A percentile compares a stretch with the other conserved stretches of the same genome.
These are phyloP conservation scores for Oscheius sp. DNA, from an alignment of 2,888 invertebrate species.

Conservation along the genomic window DNA sequence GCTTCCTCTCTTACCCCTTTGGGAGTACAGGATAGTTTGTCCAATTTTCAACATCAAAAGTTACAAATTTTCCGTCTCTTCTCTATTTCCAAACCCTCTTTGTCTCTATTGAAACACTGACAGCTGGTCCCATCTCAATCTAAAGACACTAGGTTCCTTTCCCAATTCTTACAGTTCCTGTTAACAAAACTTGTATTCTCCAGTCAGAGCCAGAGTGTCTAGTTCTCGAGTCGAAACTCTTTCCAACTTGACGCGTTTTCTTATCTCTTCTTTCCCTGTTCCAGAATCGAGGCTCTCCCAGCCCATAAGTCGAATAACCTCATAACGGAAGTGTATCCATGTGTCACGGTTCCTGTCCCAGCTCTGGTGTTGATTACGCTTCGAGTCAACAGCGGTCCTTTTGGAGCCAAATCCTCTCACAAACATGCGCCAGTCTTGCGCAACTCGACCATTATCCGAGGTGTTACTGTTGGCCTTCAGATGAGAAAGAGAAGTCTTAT, in stretches of 20 bases:
- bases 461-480: neutral
- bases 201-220: neutral
- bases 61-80: neutral
- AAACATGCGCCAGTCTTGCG: constrained; percentile 7
- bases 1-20: no score
- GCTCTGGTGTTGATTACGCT: neutral
- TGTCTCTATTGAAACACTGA: neutral
- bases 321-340: no score
- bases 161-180: neutral
- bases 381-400: neutral
- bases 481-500: neutral
- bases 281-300: neutral
- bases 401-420: neutral
- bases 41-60: neutral
- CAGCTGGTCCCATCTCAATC: no score
- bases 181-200: neutral
- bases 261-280: no score
- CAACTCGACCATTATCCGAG: neutral
- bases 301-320: neutral
- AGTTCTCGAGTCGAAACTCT: neutral
- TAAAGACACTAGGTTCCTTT: neutral
- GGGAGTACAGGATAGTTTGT: no score
- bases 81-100: neutral
- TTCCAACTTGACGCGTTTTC: no score
- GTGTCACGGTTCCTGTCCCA: neutral